phyloP scores from a whole-genome alignment of 2,113 vertebrate species.

The Psammodynastes pulverulentus region DNA sequence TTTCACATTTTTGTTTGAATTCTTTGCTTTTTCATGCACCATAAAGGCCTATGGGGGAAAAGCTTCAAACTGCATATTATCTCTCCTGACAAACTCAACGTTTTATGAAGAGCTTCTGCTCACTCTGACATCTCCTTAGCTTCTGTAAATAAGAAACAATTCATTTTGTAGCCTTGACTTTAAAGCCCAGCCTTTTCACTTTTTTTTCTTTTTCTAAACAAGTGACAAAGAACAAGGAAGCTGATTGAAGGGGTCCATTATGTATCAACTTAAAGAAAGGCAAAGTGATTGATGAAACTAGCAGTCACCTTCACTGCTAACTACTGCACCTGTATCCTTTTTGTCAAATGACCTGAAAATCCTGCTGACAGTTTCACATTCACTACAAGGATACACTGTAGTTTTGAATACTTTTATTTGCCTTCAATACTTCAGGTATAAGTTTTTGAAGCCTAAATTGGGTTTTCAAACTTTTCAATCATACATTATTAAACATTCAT shows the following conservation, averaged over 20 bases:
- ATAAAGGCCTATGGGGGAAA: constrained; percentile 72
- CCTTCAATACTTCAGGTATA: constrained; percentile 45
- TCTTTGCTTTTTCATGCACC: constrained; percentile 71
- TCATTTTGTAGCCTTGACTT: constrained; percentile 93
- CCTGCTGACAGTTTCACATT: constrained; percentile 97
- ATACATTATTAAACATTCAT: background rate
- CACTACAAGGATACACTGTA: constrained; percentile 74
- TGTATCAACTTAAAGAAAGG: constrained; percentile 99
- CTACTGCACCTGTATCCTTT: constrained; percentile 94
- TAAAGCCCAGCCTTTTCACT: constrained; percentile 70
- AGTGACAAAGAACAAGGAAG: constrained; percentile 90
- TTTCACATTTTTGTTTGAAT: constrained; percentile 77
- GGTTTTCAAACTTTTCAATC: constrained; percentile 33
- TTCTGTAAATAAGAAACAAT: constrained; percentile 90
- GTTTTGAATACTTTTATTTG: constrained; percentile 75
- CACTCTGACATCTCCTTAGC: constrained; percentile 60
- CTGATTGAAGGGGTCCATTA: constrained; percentile 99
- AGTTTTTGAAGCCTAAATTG: constrained; percentile 42
- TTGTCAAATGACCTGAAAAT: constrained; percentile 99
- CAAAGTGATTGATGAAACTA: constrained; percentile 96
- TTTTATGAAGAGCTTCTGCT: constrained; percentile 66
- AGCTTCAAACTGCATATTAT: constrained; percentile 79
- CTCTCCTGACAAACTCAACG: constrained; percentile 79
- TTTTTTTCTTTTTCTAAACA: constrained; percentile 75
- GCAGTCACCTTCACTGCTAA: constrained; percentile 97